Evolutionary conservation across 2,797 vertebrate species (phyloP).

Genomic region (Sebastes dallii): DNA sequence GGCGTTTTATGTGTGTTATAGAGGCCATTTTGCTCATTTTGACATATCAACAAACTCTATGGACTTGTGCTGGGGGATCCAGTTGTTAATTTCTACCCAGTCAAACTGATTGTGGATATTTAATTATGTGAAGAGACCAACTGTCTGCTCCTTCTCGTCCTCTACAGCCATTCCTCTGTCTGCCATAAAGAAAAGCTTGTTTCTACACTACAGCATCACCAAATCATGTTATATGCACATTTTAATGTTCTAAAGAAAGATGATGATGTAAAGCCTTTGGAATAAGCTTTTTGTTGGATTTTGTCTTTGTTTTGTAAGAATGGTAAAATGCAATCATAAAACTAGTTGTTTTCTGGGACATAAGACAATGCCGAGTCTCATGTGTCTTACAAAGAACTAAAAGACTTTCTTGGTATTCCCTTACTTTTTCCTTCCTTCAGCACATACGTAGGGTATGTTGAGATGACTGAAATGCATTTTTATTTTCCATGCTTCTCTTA

Average conservation of each 20-base stretch:
- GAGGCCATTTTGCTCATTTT: constrained; percentile 70
- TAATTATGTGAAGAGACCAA: constrained; percentile 72
- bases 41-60: constrained; percentile 87
- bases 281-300: constrained; percentile 75
- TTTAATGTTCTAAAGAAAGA: constrained; percentile 60
- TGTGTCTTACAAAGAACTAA: constrained; percentile 27
- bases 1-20: constrained; percentile 54
- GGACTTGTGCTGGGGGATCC: constrained; percentile 84
- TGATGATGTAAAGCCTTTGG: constrained; percentile 58
- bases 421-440: constrained; percentile 1
- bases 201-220: constrained; percentile 67
- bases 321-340: constrained; percentile 61
- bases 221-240: constrained; percentile 81
- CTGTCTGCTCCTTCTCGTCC: constrained; percentile 44
- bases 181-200: constrained; percentile 53
- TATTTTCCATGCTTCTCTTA: constrained; percentile 81
- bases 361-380: constrained; percentile 74
- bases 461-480: constrained; percentile 62
- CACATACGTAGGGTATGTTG: not conserved
- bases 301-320: constrained; percentile 59
- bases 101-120: constrained; percentile 74
- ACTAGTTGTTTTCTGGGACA: constrained; percentile 81
- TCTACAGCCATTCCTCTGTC: constrained; percentile 67
- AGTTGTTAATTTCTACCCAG: constrained; percentile 75
- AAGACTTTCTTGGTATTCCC: constrained; percentile 7